Base-by-base conservation (phyloP, 2,888 invertebrate genomes). In the Syrphus vitripennis region DNA sequence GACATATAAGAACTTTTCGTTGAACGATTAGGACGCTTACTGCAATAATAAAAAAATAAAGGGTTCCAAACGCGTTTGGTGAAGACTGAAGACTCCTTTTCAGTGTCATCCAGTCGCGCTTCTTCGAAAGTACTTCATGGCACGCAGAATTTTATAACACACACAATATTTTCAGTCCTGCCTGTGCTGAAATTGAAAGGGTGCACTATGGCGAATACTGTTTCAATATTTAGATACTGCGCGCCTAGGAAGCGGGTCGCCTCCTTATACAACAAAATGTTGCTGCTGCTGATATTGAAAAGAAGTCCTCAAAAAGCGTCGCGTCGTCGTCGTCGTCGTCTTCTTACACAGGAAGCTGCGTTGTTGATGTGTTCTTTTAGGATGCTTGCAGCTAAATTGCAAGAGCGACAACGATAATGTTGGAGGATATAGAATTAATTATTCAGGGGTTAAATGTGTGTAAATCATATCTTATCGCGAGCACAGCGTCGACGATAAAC, bases 391-490 rank as follows among this genome's bases (percentile, higher is more conserved):
- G 86, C 82, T 82, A 63, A 37, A 77, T 74, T 82, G 86, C 74
- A 82, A 70, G 76, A 77, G 77, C 75, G 81, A 88, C 80, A 87
- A 87, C 75, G 81, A 88, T 83, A 87, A 87, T 78, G 86, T 83
- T 83, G 71, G 71, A 59, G 83, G 76, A 81, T 87, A 82, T 87
- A 82, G 86, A 86, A 86, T 88, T 88, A 88, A 88, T 88, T 88
- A 87, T 87, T 88, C 79, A 77, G 72, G 83, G 86, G 87, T 87
- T 80, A 74, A 84, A 86, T 63, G 71, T 75, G 76, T 71, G 88
- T 87, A 88, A 88, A 87, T 88, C 86, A 88, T 88, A 87, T 87
- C 87, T 87, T 88, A 88, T 88, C 88, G 83, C 61, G 74, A 67
- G 29, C 16, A 40, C 63, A 63, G 40, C 74, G 74, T 2, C 61